A percentile compares a stretch with the other conserved stretches of the same genome.
phyloP scores from a whole-genome alignment of 2,797 vertebrate species.

The Bradypodion pumilum region DNA sequence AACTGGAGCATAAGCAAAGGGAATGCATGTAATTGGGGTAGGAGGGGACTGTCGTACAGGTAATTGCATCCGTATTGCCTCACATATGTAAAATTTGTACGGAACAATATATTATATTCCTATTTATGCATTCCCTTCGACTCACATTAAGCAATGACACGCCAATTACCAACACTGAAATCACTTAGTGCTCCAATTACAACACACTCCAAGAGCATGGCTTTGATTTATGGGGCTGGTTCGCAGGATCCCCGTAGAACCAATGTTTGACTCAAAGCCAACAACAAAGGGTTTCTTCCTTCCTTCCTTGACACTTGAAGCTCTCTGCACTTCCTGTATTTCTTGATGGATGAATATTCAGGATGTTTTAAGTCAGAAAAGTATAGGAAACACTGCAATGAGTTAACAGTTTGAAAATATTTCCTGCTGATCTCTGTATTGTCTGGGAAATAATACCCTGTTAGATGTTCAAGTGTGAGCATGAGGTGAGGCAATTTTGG shows the following conservation, averaged over 20 bases:
- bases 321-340: conserved; percentile 15
- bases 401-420: conserved; percentile 37
- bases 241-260: conserved; percentile 42
- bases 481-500: background rate
- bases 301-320: conserved; percentile 6
- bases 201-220: conserved; percentile 32
- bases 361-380: conserved; percentile 34
- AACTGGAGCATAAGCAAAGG: conserved; percentile 32
- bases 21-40: conserved; percentile 21
- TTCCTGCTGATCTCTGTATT: conserved; percentile 24
- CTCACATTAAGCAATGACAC: conserved; percentile 45
- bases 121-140: conserved; percentile 50
- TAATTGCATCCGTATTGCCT: conserved; percentile 45
- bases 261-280: conserved; percentile 43
- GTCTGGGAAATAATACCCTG: background rate
- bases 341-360: conserved; percentile 47
- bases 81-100: conserved; percentile 43
- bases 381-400: conserved; percentile 9
- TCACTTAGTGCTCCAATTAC: conserved; percentile 50
- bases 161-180: conserved; percentile 55
- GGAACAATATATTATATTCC: conserved; percentile 33
- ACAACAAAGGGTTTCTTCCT: background rate
- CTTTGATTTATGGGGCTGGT: conserved; percentile 54
- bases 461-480: background rate
- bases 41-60: background rate